phyloP scores from a whole-genome alignment of 2,888 invertebrate species.

The Calliopum simillimum region DNA sequence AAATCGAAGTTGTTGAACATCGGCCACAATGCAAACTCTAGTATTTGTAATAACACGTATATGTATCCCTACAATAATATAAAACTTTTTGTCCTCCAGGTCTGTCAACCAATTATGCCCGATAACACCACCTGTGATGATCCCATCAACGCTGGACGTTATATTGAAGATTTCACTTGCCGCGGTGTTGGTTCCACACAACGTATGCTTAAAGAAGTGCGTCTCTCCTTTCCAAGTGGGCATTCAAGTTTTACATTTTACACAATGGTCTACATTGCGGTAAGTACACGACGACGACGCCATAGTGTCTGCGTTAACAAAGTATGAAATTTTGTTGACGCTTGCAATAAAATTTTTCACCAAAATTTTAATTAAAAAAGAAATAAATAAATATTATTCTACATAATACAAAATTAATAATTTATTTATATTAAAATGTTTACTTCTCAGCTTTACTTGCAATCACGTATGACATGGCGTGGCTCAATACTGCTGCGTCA shows the following conservation, averaged over 20 bases:
- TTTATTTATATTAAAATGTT: constrained; percentile 22
- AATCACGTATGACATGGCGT: constrained; percentile 84
- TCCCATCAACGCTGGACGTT: constrained; percentile 72
- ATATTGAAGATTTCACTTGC: constrained; percentile 81
- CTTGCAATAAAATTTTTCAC: neutral
- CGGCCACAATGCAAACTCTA: too few relatives aligned
- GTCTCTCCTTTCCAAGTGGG: constrained; percentile 91
- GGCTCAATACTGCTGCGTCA: constrained; percentile 85
- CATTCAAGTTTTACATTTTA: constrained; percentile 92
- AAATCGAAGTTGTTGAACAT: too few relatives aligned
- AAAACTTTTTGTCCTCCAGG: constrained; percentile 64
- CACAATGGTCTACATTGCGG: constrained; percentile 86
- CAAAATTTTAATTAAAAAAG: neutral
- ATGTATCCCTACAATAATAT: neutral
- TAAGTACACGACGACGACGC: constrained; percentile 69
- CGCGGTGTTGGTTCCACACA: constrained; percentile 68
- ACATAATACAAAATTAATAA: constrained; percentile 28
- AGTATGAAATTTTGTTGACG: constrained; percentile 2
- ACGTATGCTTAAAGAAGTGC: constrained; percentile 78
- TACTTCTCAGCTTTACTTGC: constrained; percentile 83
- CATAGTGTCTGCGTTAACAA: constrained; percentile 34
- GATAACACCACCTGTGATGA: constrained; percentile 70
- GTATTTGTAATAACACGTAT: too few relatives aligned
- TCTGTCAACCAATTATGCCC: constrained; percentile 80
- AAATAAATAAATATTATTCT: constrained; percentile 4